Conservation (phyloP, 1,140 invertebrate species). For the Atopsyche davidsoni region DNA sequence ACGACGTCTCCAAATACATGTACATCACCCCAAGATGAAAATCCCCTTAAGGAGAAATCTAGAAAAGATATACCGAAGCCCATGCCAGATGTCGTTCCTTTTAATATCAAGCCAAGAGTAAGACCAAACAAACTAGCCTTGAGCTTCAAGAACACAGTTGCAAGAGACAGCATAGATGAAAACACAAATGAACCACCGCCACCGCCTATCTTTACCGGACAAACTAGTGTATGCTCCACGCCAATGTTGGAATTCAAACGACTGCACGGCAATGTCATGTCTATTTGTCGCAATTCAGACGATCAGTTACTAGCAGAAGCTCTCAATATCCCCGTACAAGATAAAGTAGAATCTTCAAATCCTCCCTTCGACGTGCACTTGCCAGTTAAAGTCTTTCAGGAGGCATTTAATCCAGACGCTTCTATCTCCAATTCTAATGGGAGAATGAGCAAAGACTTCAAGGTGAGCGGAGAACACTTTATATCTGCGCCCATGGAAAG, state of each 20-base stretch:
- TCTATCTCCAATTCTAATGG: neutral
- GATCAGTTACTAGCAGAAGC: constrained; percentile 35
- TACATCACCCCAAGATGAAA: constrained; percentile 33
- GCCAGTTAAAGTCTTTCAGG: neutral
- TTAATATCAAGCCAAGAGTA: constrained; percentile 44
- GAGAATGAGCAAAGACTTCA: constrained; percentile 20
- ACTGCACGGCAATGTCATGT: constrained; percentile 61
- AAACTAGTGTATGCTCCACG: constrained; percentile 66
- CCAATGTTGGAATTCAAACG: constrained; percentile 68
- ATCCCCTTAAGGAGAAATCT: constrained; percentile 36
- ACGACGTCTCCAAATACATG: constrained; percentile 39
- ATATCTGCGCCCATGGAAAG: constrained; percentile 41
- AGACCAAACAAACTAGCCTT: constrained; percentile 52
- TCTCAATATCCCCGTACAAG: constrained; percentile 12
- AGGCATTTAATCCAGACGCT: neutral
- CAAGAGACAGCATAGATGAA: constrained; percentile 50
- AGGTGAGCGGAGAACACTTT: constrained; percentile 36
- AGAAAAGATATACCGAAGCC: constrained; percentile 30
- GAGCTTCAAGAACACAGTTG: constrained; percentile 48
- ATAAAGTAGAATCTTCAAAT: neutral
- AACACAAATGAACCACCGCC: constrained; percentile 36
- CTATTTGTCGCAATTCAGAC: constrained; percentile 59
- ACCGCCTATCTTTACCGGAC: constrained; percentile 51
- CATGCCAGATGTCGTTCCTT: constrained; percentile 47
- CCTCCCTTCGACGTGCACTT: neutral